These are phyloP conservation scores for Romanogobio albipinnatus DNA, from an alignment of 2,113 vertebrate genomes.

Conservation along the genomic window DNA sequence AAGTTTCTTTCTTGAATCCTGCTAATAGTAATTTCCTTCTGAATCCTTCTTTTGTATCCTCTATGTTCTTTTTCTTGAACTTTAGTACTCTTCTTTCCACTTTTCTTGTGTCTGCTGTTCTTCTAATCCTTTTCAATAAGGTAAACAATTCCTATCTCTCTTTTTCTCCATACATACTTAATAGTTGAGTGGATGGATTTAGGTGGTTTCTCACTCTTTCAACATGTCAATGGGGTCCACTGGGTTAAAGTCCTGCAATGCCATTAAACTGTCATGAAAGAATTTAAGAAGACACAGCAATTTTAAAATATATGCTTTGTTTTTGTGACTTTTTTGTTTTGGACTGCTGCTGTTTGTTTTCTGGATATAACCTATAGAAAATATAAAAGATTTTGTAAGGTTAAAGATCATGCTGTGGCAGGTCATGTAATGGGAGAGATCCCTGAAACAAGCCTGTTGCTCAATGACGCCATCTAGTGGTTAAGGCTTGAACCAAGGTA, in stretches of 20 bases:
- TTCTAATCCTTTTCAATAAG: slow-evolving; percentile 45
- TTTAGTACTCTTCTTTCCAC: slow-evolving; percentile 52
- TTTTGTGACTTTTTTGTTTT: background rate
- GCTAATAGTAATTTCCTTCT: background rate
- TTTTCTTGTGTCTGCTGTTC: slow-evolving; percentile 55
- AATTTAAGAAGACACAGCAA: background rate
- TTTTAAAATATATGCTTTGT: background rate
- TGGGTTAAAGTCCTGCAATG: background rate
- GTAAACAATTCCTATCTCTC: slow-evolving; percentile 32
- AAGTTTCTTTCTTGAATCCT: background rate
- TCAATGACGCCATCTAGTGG: slow-evolving; percentile 7
- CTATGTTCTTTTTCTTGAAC: slow-evolving; percentile 36
- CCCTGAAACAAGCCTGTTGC: background rate
- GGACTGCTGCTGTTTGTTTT: background rate
- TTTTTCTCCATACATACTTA: background rate
- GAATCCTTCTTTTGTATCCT: background rate
- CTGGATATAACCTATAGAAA: background rate
- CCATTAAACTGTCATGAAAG: background rate
- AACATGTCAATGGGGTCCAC: background rate
- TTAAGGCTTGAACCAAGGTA: background rate
- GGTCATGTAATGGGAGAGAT: background rate
- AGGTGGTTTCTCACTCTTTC: background rate
- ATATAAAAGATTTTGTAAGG: background rate
- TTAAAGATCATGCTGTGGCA: background rate
- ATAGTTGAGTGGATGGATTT: background rate